A percentile compares a stretch with the other conserved stretches of the same genome.
Conservation (phyloP, 2,888 invertebrate species). For the Deilephila elpenor region DNA sequence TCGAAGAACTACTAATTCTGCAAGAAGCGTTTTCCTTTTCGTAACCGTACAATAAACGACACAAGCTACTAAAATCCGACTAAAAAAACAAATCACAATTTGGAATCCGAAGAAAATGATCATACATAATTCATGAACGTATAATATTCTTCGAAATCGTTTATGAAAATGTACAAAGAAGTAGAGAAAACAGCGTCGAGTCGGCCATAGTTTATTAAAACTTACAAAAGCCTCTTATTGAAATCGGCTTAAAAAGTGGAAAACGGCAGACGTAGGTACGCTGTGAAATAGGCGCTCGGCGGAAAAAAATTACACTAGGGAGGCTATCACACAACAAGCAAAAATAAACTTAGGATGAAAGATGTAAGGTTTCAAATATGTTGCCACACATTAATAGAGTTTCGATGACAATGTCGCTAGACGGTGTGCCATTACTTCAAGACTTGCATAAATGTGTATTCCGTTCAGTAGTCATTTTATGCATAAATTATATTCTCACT, state of each 20-base stretch:
- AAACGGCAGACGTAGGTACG: slow-evolving; percentile 43
- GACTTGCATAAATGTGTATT: not conserved
- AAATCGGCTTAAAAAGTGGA: slow-evolving; percentile 50
- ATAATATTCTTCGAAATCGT: not conserved
- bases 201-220: slow-evolving; percentile 50
- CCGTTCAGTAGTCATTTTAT: not conserved
- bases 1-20: no score
- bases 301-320: slow-evolving; percentile 35
- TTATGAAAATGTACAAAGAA: not conserved
- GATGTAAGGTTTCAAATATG: not conserved
- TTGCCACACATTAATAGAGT: not conserved
- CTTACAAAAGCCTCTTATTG: slow-evolving; percentile 53
- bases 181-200: not conserved
- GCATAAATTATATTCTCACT: not conserved
- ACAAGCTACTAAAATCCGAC: no score
- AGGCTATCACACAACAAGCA: not conserved
- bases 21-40: no score
- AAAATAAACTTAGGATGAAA: not conserved
- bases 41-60: no score
- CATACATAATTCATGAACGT: no score
- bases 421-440: not conserved
- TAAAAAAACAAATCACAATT: no score
- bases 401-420: not conserved
- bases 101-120: no score
- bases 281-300: slow-evolving; percentile 7